Conservation (phyloP, 2,113 vertebrate genomes). For the Chloebia gouldiae region DNA sequence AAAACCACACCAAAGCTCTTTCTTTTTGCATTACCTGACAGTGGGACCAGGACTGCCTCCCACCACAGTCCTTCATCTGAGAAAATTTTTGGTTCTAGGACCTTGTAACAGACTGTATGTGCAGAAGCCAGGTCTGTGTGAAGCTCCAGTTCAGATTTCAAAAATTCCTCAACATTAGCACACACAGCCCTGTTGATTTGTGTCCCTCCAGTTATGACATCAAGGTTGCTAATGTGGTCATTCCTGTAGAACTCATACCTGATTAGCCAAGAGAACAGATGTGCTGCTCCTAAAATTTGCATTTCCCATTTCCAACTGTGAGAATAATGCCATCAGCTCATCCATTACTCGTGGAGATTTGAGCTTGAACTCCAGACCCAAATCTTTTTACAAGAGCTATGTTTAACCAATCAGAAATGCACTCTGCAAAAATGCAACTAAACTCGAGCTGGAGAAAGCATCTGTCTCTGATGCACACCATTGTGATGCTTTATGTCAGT, state of each 20-base stretch:
- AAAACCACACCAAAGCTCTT: background rate
- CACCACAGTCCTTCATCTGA: background rate
- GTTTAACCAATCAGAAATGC: background rate
- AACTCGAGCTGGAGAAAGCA: slow-evolving; percentile 49
- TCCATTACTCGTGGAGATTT: slow-evolving; percentile 6
- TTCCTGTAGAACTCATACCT: slow-evolving; percentile 25
- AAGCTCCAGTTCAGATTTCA: background rate
- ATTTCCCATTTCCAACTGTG: slow-evolving; percentile 43
- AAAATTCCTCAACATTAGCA: background rate
- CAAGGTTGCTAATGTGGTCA: slow-evolving; percentile 5
- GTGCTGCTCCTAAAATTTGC: slow-evolving; percentile 46
- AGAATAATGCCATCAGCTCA: background rate
- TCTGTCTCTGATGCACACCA: slow-evolving; percentile 21
- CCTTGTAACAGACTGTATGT: background rate
- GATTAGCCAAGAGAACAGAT: slow-evolving; percentile 42
- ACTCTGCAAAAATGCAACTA: background rate
- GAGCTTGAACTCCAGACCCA: slow-evolving; percentile 35
- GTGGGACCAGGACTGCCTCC: background rate
- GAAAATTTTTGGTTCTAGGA: background rate
- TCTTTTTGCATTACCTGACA: background rate
- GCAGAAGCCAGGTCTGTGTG: background rate
- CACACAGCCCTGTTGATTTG: background rate
- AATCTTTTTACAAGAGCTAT: background rate
- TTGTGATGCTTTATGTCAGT: slow-evolving; percentile 59
- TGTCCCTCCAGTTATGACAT: slow-evolving; percentile 2